These are phyloP conservation scores for Drosophila paulistorum DNA, from an alignment of 1,140 invertebrate genomes.

Conservation along the genomic window DNA sequence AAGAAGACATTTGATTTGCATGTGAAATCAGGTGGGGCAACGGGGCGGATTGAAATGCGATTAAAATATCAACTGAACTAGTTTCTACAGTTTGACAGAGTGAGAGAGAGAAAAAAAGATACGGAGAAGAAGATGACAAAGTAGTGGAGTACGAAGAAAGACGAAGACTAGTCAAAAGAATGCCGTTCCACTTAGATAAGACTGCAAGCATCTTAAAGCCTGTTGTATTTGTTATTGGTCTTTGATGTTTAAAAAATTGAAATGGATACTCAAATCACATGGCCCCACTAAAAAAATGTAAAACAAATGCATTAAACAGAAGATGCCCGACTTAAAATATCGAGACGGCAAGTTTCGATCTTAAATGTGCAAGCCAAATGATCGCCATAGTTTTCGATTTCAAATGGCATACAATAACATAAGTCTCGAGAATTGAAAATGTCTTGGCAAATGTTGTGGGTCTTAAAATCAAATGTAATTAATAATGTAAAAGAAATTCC, in stretches of 20 bases:
- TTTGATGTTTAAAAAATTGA: slow-evolving; percentile 8
- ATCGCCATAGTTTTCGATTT: too few relatives aligned
- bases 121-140: not conserved
- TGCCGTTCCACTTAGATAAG: slow-evolving; percentile 63
- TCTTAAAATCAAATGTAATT: too few relatives aligned
- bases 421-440: too few relatives aligned
- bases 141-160: not conserved
- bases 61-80: slow-evolving; percentile 72
- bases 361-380: too few relatives aligned
- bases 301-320: not conserved
- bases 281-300: not conserved
- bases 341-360: too few relatives aligned
- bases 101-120: not conserved
- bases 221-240: not conserved
- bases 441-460: too few relatives aligned
- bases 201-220: slow-evolving; percentile 13
- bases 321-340: too few relatives aligned
- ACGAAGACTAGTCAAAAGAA: slow-evolving; percentile 26
- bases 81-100: not conserved
- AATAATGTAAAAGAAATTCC: too few relatives aligned
- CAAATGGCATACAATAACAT: too few relatives aligned
- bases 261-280: not conserved
- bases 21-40: slow-evolving; percentile 19
- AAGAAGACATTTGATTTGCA: slow-evolving; percentile 41
- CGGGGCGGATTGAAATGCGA: slow-evolving; percentile 53